Percentiles rank a stretch among this genome's conserved stretches.
phyloP scores from a whole-genome alignment of 2,113 vertebrate species.

The Hemiprocne comata region DNA sequence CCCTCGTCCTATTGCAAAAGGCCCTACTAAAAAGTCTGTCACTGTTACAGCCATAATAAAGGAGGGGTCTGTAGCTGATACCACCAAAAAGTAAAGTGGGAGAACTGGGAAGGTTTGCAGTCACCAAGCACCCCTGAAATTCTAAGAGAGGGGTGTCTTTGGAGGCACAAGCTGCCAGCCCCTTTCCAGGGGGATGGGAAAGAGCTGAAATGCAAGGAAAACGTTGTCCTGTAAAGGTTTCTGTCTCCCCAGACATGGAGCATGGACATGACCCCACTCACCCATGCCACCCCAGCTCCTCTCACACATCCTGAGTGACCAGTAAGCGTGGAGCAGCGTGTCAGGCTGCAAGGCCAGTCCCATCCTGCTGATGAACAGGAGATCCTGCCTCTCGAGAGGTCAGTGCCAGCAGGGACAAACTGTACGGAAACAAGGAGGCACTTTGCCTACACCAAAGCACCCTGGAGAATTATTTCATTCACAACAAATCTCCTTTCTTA shows the following conservation, averaged over 20 bases:
- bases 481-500: not conserved
- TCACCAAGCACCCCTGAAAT: not conserved
- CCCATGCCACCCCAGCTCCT: not conserved
- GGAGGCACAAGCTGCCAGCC: not conserved
- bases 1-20: not conserved
- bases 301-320: accelerated
- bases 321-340: accelerated
- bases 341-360: not conserved
- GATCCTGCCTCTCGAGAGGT: not conserved
- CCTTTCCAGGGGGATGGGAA: not conserved
- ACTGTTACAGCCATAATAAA: not conserved
- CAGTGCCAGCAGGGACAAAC: not conserved
- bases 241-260: accelerated
- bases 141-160: accelerated
- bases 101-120: not conserved
- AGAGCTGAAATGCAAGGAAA: not conserved
- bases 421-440: not conserved
- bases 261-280: accelerated
- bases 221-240: not conserved
- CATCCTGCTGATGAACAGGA: accelerated
- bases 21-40: not conserved
- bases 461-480: not conserved
- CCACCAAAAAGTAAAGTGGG: not conserved
- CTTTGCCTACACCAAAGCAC: not conserved
- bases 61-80: not conserved